phyloP scores from a whole-genome alignment of 2,888 invertebrate genomes.

The Abscondita cerata region DNA sequence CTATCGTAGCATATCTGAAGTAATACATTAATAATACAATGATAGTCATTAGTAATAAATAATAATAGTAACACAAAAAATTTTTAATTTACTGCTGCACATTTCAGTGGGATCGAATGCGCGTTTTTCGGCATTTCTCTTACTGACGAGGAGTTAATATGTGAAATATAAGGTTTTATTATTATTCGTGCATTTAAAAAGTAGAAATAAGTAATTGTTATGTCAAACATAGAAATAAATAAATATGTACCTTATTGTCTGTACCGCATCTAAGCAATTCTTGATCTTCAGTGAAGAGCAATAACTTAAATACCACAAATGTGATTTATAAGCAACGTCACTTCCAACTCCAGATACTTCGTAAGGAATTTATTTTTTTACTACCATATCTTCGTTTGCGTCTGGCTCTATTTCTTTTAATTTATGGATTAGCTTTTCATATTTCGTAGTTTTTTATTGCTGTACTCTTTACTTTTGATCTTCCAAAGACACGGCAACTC shows the following conservation, averaged over 20 bases:
- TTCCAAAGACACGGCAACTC: slow-evolving; percentile 32
- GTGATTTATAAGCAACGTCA: slow-evolving; percentile 11
- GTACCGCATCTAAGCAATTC: neutral
- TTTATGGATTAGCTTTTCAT: slow-evolving; percentile 25
- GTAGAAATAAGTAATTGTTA: too few relatives aligned
- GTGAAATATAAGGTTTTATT: too few relatives aligned
- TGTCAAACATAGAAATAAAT: too few relatives aligned
- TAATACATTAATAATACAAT: too few relatives aligned
- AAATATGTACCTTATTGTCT: too few relatives aligned
- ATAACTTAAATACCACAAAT: slow-evolving; percentile 20
- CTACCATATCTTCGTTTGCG: slow-evolving; percentile 28
- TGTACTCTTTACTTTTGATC: slow-evolving; percentile 27
- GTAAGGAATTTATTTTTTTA: slow-evolving; percentile 34
- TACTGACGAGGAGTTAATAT: too few relatives aligned
- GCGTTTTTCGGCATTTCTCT: too few relatives aligned
- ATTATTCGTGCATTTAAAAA: too few relatives aligned
- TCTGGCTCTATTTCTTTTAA: slow-evolving; percentile 22
- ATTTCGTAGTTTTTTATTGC: slow-evolving; percentile 18
- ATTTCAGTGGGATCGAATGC: neutral
- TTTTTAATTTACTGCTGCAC: too few relatives aligned
- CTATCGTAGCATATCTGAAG: too few relatives aligned
- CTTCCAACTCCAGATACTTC: slow-evolving; percentile 12
- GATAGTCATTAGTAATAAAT: too few relatives aligned
- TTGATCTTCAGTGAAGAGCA: slow-evolving; percentile 16
- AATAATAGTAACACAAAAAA: too few relatives aligned